phyloP scores from a whole-genome alignment of 2,797 vertebrate species.

The Serranus cabrilla region DNA sequence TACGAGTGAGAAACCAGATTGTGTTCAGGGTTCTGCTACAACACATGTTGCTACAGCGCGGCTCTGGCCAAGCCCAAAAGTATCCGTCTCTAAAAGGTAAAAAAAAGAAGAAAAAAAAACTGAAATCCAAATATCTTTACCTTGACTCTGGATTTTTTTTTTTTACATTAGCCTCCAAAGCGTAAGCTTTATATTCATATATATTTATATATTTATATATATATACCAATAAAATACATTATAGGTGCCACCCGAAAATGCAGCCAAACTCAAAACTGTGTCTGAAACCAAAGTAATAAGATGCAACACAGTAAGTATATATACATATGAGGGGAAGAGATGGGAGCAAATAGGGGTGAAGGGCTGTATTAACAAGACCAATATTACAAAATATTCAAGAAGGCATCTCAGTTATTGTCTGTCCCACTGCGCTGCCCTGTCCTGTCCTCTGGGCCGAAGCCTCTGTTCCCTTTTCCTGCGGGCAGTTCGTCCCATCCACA shows the following conservation, averaged over 20 bases:
- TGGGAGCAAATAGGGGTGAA: conserved; percentile 53
- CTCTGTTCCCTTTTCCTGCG: conserved; percentile 76
- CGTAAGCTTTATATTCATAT: conserved; percentile 77
- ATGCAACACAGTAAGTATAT: conserved; percentile 91
- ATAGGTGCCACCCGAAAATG: conserved; percentile 94
- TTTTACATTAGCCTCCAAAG: conserved; percentile 73
- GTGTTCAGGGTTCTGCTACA: conserved; percentile 55
- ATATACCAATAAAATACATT: conserved; percentile 91
- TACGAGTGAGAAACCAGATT: conserved; percentile 33
- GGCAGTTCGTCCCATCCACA: conserved; percentile 66
- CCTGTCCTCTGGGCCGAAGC: conserved; percentile 60
- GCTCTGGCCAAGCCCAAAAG: conserved; percentile 62
- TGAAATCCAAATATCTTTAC: conserved; percentile 50
- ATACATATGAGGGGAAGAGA: conserved; percentile 84
- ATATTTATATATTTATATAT: conserved; percentile 75
- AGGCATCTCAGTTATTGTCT: conserved; percentile 91
- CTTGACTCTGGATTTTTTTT: conserved; percentile 54
- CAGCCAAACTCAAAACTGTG: conserved; percentile 93
- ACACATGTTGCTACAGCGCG: conserved; percentile 62
- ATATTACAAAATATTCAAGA: conserved; percentile 99
- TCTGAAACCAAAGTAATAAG: conserved; percentile 87
- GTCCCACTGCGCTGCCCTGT: conserved; percentile 72
- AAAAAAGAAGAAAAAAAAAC: conserved; percentile 1
- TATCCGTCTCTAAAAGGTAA: conserved; percentile 59
- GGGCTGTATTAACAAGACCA: conserved; percentile 94